phyloP scores from a whole-genome alignment of 2,797 vertebrate genomes.

The Channa striata region DNA sequence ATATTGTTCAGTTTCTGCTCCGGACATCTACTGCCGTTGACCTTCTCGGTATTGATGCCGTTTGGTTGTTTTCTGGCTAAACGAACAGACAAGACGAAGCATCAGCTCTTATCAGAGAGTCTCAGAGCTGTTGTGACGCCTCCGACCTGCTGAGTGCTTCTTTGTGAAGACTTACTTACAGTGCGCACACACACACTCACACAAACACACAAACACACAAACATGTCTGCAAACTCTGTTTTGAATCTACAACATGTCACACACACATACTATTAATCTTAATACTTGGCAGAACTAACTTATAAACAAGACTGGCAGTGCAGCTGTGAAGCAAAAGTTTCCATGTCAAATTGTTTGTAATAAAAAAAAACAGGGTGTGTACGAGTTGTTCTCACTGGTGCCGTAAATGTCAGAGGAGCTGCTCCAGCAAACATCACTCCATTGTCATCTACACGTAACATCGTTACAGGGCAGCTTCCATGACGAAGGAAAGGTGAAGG shows the following conservation, averaged over 20 bases:
- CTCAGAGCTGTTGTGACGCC: slow-evolving; percentile 42
- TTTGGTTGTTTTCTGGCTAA: slow-evolving; percentile 1
- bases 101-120: slow-evolving; percentile 41
- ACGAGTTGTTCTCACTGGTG: not conserved
- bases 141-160: slow-evolving; percentile 46
- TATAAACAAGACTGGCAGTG: slow-evolving; percentile 14
- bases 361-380: not conserved
- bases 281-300: slow-evolving; percentile 8
- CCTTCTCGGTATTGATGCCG: slow-evolving; percentile 26
- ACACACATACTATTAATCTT: slow-evolving; percentile 1
- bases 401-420: slow-evolving; percentile 24
- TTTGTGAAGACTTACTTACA: slow-evolving; percentile 34
- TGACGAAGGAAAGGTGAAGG: not conserved
- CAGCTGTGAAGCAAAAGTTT: slow-evolving; percentile 12
- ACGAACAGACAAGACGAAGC: slow-evolving; percentile 34
- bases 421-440: slow-evolving; percentile 15
- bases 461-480: slow-evolving; percentile 8
- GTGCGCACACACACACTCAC: not conserved
- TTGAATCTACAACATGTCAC: not conserved
- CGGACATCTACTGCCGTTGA: slow-evolving; percentile 9
- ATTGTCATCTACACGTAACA: not conserved
- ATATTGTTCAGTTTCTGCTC: slow-evolving; percentile 25
- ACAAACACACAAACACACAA: slow-evolving; percentile 13
- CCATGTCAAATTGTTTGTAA: not conserved
- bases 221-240: slow-evolving; percentile 16